Conservation (phyloP, 35 echinoderm and acorn worm species). For the Lytechinus pictus region DNA sequence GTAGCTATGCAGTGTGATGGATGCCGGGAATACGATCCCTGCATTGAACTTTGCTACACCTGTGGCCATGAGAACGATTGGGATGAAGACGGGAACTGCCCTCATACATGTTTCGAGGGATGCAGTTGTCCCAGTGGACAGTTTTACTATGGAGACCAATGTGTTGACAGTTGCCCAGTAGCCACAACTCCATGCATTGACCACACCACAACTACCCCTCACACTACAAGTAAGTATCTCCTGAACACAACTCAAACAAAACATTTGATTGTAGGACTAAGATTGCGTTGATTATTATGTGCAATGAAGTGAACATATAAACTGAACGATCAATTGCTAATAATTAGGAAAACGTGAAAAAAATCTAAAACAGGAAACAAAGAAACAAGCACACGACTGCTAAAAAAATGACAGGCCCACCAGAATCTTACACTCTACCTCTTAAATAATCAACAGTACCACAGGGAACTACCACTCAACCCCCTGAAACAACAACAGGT, state of each 20-base stretch:
- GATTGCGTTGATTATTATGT: too few species aligned
- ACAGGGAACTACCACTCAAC: too few species aligned
- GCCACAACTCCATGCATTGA: neutral
- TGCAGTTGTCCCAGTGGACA: constrained; percentile 71
- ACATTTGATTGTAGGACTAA: too few species aligned
- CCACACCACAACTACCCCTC: neutral
- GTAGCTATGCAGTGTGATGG: constrained; percentile 88
- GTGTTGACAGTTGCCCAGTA: neutral
- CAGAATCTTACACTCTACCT: neutral
- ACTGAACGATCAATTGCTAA: neutral
- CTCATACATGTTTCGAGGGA: constrained; percentile 61
- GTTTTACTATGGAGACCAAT: constrained; percentile 42
- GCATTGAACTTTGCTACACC: constrained; percentile 69
- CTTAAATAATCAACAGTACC: neutral
- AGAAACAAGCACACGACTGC: neutral
- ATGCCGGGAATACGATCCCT: constrained; percentile 82
- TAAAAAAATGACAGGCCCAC: neutral
- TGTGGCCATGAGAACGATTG: neutral
- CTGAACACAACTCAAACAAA: too few species aligned
- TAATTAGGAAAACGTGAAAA: neutral
- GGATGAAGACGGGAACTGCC: neutral
- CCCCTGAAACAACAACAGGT: too few species aligned
- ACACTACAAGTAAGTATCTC: neutral
- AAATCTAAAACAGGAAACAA: neutral
- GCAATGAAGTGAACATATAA: too few species aligned